Conservation (phyloP, 2,888 invertebrate species). For the Notodonta ziczac region DNA sequence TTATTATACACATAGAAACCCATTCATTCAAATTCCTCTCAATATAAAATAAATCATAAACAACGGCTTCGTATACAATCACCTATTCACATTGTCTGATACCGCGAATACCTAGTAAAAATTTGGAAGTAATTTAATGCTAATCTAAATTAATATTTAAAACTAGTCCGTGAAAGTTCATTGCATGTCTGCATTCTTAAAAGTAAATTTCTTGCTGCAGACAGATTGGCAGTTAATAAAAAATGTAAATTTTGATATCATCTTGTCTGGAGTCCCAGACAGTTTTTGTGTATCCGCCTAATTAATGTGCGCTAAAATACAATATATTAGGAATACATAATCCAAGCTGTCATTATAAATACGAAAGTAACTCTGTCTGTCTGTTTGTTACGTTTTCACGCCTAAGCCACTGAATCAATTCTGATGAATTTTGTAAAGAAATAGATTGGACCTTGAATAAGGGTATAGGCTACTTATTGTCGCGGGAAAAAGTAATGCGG, state of each 20-base stretch:
- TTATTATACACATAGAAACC: no score
- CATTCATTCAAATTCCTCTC: no score
- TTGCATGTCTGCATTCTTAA: slow-evolving; percentile 36
- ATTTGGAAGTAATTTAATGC: neutral
- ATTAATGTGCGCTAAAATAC: slow-evolving; percentile 11
- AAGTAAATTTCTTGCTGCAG: slow-evolving; percentile 28
- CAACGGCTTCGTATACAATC: neutral
- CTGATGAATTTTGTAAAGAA: no score
- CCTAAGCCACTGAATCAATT: no score
- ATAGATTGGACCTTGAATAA: no score
- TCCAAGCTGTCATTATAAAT: no score
- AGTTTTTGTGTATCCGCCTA: slow-evolving; percentile 10
- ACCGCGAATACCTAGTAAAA: neutral
- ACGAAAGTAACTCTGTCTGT: no score
- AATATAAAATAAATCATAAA: no score
- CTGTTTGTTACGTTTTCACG: no score
- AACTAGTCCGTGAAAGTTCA: slow-evolving; percentile 34
- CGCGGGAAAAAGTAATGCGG: no score
- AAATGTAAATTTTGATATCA: slow-evolving; percentile 20
- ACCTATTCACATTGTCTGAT: neutral
- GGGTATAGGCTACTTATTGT: no score
- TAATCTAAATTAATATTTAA: slow-evolving; percentile 13
- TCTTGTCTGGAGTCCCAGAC: slow-evolving; percentile 11
- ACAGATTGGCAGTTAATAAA: slow-evolving; percentile 36
- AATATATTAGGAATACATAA: neutral